A percentile compares a stretch with the other conserved stretches of the same genome.
Evolutionary conservation across 2,797 vertebrate genomes (phyloP).

Genomic region (Pagetopsis macropterus): DNA sequence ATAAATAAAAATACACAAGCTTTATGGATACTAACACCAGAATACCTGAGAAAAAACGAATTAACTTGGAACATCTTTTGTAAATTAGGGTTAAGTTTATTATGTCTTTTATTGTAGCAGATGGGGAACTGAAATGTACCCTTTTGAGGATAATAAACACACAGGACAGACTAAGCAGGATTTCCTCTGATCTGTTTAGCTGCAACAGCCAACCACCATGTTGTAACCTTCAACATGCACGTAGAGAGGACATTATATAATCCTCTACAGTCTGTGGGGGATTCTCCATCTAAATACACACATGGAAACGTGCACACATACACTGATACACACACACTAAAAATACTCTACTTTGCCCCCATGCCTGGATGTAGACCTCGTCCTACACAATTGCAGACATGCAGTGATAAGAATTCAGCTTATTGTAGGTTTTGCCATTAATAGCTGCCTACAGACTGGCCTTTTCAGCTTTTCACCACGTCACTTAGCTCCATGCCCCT

Average conservation of each 20-base stretch:
- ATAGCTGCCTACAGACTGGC: conserved; percentile 43
- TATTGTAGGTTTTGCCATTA: conserved; percentile 57
- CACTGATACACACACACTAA: conserved; percentile 14
- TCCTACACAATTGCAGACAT: conserved; percentile 8
- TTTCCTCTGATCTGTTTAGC: conserved; percentile 54
- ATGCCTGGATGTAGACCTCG: background rate
- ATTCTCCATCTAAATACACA: conserved; percentile 43
- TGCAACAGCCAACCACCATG: conserved; percentile 72
- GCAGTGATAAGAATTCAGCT: conserved; percentile 30
- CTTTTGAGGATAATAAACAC: conserved; percentile 29
- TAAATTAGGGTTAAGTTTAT: background rate
- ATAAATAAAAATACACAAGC: no score
- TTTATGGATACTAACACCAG: background rate
- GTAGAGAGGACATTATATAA: conserved; percentile 75
- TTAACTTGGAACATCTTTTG: background rate
- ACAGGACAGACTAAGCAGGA: conserved; percentile 46
- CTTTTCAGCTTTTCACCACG: conserved; percentile 34
- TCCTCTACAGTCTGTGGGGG: conserved; percentile 38
- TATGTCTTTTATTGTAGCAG: background rate
- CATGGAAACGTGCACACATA: background rate
- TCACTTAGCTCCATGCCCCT: conserved; percentile 47
- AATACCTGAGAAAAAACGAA: conserved; percentile 3
- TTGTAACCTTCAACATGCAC: conserved; percentile 69
- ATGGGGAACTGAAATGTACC: background rate
- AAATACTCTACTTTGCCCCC: background rate